Evolutionary conservation across 1,140 invertebrate genomes (phyloP).

Genomic region (Heliothis subflexa): DNA sequence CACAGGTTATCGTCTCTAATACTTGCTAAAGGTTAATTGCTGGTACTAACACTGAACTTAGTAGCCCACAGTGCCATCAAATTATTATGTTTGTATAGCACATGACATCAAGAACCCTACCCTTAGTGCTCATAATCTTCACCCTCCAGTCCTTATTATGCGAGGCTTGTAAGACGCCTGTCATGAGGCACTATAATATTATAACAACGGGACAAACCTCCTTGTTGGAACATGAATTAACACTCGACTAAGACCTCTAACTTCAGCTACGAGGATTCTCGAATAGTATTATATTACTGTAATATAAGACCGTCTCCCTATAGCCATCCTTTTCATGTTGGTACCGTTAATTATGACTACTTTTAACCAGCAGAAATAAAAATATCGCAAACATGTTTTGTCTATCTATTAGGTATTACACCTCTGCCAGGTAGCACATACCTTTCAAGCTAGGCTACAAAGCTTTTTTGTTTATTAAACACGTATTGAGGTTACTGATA

Average conservation of each 20-base stretch:
- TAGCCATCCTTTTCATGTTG: no score
- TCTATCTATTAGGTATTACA: no score
- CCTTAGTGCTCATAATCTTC: constrained; percentile 1
- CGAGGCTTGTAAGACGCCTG: constrained; percentile 12
- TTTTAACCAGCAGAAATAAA: no score
- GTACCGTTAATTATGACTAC: no score
- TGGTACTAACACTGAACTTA: background rate
- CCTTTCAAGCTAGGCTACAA: no score
- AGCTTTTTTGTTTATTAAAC: no score
- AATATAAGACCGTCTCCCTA: no score
- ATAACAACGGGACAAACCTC: constrained; percentile 12
- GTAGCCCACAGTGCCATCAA: background rate
- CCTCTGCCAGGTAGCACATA: no score
- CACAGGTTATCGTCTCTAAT: no score
- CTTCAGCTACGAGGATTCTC: no score
- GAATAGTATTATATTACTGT: background rate
- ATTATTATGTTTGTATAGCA: background rate
- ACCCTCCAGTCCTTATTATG: constrained; percentile 5
- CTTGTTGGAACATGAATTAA: constrained; percentile 30
- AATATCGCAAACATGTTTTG: no score
- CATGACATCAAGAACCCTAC: background rate
- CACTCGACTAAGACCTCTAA: background rate
- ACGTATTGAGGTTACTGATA: no score
- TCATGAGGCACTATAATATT: background rate
- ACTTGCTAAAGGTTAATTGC: background rate